Percentiles rank a stretch among this genome's conserved stretches.
Conservation (phyloP, 2,113 vertebrate genomes). For the Procavia capensis region DNA sequence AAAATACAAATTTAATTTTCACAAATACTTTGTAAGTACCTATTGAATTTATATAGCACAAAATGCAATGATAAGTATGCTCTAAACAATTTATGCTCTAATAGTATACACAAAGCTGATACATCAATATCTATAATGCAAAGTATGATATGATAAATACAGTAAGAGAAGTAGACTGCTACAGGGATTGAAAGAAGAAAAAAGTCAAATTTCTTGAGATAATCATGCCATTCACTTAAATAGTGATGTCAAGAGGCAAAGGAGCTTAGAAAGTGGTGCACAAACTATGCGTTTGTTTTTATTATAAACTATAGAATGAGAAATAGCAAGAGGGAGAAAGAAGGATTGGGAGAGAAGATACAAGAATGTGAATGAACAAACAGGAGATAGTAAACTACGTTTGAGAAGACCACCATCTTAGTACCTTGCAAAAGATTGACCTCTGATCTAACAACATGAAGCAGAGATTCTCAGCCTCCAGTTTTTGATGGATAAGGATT, state of each 20-base stretch:
- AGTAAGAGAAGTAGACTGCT: not conserved
- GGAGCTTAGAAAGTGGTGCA: not conserved
- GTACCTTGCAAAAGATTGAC: not conserved
- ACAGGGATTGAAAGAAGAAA: not conserved
- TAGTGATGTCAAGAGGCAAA: not conserved
- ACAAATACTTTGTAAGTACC: not conserved
- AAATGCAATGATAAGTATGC: not conserved
- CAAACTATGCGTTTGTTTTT: not conserved
- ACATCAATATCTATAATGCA: not conserved
- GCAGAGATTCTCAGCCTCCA: not conserved
- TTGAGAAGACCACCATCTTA: not conserved
- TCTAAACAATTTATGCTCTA: not conserved
- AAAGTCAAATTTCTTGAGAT: not conserved
- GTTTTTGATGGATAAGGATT: not conserved
- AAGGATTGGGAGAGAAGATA: not conserved
- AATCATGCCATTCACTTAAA: not conserved
- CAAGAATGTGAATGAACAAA: not conserved
- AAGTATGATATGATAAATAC: not conserved
- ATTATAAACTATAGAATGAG: conserved; percentile 25
- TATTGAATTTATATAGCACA: not conserved
- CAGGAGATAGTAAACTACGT: not conserved
- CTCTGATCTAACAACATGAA: not conserved
- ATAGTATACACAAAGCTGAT: not conserved
- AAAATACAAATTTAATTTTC: not conserved
- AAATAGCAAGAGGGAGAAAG: not conserved